A percentile compares a stretch with the other conserved stretches of the same genome.
phyloP scores from a whole-genome alignment of 2,797 vertebrate genomes.

The Arnoldichthys spilopterus region DNA sequence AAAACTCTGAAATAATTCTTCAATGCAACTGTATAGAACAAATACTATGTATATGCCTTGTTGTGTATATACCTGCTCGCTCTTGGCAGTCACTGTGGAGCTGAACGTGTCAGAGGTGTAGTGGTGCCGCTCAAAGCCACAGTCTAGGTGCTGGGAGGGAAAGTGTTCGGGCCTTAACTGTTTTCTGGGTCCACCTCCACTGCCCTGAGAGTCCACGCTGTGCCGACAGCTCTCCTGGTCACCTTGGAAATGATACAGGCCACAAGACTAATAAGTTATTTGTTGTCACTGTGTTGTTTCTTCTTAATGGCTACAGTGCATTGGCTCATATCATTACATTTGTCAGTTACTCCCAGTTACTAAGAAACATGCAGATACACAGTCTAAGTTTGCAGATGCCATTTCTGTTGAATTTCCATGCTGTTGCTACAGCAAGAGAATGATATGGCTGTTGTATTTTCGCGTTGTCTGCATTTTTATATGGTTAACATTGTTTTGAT shows the following conservation, averaged over 20 bases:
- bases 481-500: no score
- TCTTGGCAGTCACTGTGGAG: slow-evolving; percentile 79
- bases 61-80: slow-evolving; percentile 82
- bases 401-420: neutral
- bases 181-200: slow-evolving; percentile 79
- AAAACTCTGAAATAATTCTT: no score
- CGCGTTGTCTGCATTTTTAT: no score
- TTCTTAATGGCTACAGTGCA: neutral
- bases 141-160: slow-evolving; percentile 84
- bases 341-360: neutral
- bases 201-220: slow-evolving; percentile 88
- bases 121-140: slow-evolving; percentile 87
- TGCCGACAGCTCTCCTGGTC: slow-evolving; percentile 90
- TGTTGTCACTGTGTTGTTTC: neutral
- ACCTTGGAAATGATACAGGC: slow-evolving; percentile 68
- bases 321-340: neutral
- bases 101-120: slow-evolving; percentile 81
- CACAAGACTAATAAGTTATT: slow-evolving; percentile 9
- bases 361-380: neutral
- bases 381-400: neutral
- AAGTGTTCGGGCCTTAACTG: slow-evolving; percentile 86
- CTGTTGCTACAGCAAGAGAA: no score
- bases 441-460: no score
- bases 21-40: neutral
- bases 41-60: neutral